These are phyloP conservation scores for Alaudala cheleensis DNA, from an alignment of 2,113 vertebrate species.

Conservation along the genomic window DNA sequence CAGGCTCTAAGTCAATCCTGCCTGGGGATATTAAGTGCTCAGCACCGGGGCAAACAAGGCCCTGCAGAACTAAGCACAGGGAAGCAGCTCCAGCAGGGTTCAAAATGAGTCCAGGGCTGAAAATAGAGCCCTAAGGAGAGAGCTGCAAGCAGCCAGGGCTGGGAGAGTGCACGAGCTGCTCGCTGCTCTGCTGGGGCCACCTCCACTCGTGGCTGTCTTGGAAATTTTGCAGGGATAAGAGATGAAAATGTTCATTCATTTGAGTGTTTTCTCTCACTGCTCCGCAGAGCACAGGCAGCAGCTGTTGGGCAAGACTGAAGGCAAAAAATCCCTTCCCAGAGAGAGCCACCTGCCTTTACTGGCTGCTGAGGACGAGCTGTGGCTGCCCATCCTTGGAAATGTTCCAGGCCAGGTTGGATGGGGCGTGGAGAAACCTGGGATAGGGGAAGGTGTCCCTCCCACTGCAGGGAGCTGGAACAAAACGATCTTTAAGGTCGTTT, in stretches of 20 bases:
- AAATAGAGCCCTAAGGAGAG: conserved; percentile 6
- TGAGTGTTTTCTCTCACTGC: background rate
- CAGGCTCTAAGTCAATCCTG: background rate
- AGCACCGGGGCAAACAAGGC: conserved; percentile 15
- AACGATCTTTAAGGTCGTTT: background rate
- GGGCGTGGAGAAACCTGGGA: background rate
- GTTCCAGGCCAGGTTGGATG: background rate
- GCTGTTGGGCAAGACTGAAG: background rate
- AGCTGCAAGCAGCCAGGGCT: background rate
- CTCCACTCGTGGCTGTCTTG: background rate
- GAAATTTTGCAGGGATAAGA: background rate
- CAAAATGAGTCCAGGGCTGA: conserved; percentile 13
- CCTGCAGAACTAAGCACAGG: background rate
- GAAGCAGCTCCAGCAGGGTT: background rate
- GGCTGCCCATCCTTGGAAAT: background rate
- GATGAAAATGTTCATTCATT: background rate
- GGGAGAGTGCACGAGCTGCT: background rate
- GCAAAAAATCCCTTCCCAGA: background rate
- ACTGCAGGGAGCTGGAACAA: background rate
- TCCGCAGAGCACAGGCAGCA: background rate
- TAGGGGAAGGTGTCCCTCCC: background rate
- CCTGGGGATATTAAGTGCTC: conserved; percentile 24
- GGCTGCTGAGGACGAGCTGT: background rate
- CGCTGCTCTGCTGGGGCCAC: rapidly evolving
- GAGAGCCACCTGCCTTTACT: background rate